Conservation (phyloP, 2,888 invertebrate genomes). For the Silvanus unidentatus region DNA sequence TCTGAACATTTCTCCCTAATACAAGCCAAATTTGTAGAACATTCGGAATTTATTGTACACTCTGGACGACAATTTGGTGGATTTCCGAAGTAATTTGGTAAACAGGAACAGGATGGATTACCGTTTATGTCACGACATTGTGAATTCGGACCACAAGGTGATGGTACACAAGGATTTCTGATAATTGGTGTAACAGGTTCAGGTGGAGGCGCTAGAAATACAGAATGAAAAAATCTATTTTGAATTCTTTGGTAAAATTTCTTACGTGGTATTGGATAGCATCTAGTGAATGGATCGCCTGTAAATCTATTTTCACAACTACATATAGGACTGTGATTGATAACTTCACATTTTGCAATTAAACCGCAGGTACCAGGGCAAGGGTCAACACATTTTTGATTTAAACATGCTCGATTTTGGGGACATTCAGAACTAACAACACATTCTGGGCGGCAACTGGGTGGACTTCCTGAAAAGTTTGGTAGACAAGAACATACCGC, state of each 20-base stretch:
- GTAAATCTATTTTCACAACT: slow-evolving; percentile 48
- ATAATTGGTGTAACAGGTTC: slow-evolving; percentile 36
- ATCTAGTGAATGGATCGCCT: slow-evolving; percentile 72
- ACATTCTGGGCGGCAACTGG: slow-evolving; percentile 69
- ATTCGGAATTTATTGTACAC: slow-evolving; percentile 59
- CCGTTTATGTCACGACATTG: slow-evolving; percentile 59
- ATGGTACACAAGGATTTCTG: slow-evolving; percentile 61
- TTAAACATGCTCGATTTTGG: slow-evolving; percentile 43
- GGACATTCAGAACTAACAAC: slow-evolving; percentile 65
- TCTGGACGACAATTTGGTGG: slow-evolving; percentile 64
- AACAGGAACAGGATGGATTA: slow-evolving; percentile 58
- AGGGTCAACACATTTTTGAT: slow-evolving; percentile 45
- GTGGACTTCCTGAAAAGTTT: slow-evolving; percentile 63
- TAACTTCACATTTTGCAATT: slow-evolving; percentile 49
- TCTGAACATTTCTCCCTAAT: slow-evolving; percentile 53
- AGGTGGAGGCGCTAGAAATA: slow-evolving; percentile 29
- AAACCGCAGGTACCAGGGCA: slow-evolving; percentile 52
- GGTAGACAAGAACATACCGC: slow-evolving; percentile 69
- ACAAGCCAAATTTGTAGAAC: slow-evolving; percentile 54
- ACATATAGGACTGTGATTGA: slow-evolving; percentile 71
- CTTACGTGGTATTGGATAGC: slow-evolving; percentile 53
- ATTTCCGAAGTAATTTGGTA: slow-evolving; percentile 53
- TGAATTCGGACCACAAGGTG: slow-evolving; percentile 75
- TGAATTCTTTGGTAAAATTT: not conserved
- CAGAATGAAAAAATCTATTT: not conserved